Percentiles rank a stretch among this genome's conserved stretches.
Evolutionary conservation across 2,797 vertebrate genomes (phyloP).

Genomic region (Eutrigla gurnardus): DNA sequence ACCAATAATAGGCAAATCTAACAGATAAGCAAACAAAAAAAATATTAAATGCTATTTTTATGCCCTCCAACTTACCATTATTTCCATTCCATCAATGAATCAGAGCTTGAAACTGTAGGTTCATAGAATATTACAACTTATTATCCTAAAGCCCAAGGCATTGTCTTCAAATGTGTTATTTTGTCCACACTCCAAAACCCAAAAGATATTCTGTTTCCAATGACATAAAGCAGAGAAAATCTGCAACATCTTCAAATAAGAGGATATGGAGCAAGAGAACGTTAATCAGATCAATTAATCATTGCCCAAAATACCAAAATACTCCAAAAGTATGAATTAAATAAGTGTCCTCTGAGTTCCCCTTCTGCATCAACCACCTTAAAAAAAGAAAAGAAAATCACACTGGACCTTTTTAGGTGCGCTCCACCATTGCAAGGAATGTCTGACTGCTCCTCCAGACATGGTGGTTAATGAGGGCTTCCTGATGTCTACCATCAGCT

Average conservation of each 20-base stretch:
- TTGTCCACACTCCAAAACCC: not conserved
- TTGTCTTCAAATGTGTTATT: not conserved
- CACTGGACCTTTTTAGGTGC: conserved; percentile 11
- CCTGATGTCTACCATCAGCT: conserved; percentile 50
- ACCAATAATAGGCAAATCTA: not conserved
- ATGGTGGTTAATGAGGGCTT: conserved; percentile 58
- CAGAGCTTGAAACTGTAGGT: no score
- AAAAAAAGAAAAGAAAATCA: conserved; percentile 2
- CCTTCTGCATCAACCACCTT: conserved; percentile 28
- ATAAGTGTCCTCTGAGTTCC: not conserved
- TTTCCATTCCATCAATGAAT: not conserved
- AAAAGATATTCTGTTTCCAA: conserved; percentile 1
- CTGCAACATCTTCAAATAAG: not conserved
- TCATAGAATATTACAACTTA: no score
- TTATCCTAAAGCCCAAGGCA: not conserved
- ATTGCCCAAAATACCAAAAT: not conserved
- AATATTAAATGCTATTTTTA: not conserved
- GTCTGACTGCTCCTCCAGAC: conserved; percentile 52
- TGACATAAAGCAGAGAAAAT: not conserved
- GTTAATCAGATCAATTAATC: not conserved
- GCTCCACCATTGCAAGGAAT: conserved; percentile 39
- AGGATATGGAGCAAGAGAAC: not conserved
- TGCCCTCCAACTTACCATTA: not conserved
- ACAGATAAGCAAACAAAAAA: not conserved
- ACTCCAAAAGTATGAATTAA: not conserved